These are phyloP conservation scores for Apocheima hispidaria DNA, from an alignment of 2,888 invertebrate species.

Conservation along the genomic window DNA sequence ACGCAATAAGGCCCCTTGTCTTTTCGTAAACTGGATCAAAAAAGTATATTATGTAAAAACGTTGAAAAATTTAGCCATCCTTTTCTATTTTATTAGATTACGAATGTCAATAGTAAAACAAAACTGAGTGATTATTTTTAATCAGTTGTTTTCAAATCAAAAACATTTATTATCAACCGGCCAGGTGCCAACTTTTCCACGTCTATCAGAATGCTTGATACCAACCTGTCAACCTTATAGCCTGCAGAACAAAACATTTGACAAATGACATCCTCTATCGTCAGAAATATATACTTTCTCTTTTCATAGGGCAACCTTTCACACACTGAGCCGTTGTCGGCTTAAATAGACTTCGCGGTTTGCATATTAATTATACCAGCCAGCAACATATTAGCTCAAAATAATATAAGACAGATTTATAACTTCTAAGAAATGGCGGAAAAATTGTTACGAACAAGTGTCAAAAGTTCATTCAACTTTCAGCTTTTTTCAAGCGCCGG, in stretches of 20 bases:
- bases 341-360: conserved; percentile 28
- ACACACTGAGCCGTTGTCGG: conserved; percentile 34
- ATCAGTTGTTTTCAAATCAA: no score
- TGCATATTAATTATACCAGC: conserved; percentile 41
- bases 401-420: neutral
- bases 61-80: no score
- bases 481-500: no score
- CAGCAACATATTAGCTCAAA: conserved; percentile 4
- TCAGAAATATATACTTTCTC: conserved; percentile 38
- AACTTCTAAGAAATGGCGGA: neutral
- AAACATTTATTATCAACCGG: no score
- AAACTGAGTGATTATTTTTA: no score
- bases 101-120: no score
- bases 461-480: no score
- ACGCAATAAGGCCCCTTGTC: no score
- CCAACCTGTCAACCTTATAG: conserved; percentile 12
- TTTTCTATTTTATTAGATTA: no score
- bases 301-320: conserved; percentile 42
- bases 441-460: neutral
- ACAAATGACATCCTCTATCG: conserved; percentile 22
- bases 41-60: no score
- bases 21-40: no score
- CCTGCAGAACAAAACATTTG: conserved; percentile 18
- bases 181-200: conserved; percentile 6
- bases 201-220: neutral